phyloP scores from a whole-genome alignment of 2,113 vertebrate genomes.

The Chaetorhynchus papuensis region DNA sequence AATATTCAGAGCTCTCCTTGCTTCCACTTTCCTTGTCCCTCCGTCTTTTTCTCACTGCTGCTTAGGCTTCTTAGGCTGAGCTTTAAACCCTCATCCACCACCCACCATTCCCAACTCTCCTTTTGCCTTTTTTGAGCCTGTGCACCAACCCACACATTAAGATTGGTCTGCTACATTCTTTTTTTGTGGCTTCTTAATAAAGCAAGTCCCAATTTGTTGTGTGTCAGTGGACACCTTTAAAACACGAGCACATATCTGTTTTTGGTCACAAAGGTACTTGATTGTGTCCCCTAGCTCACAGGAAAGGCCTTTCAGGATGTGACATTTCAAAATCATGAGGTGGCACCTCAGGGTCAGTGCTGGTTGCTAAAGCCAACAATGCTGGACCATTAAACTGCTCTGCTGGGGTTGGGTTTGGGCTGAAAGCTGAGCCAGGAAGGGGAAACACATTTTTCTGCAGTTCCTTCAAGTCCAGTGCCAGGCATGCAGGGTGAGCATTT shows the following conservation, averaged over 20 bases:
- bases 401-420: neutral
- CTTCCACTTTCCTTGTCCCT: neutral
- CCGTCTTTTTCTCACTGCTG: neutral
- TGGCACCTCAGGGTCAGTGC: neutral
- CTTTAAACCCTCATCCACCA: neutral
- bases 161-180: neutral
- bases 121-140: neutral
- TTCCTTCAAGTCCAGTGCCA: neutral
- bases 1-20: neutral
- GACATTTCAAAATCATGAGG: neutral
- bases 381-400: neutral
- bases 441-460: rapidly evolving
- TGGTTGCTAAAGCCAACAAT: neutral
- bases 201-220: neutral
- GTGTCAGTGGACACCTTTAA: neutral
- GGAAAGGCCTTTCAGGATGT: neutral
- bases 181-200: neutral
- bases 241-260: rapidly evolving
- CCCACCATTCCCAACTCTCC: neutral
- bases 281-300: neutral
- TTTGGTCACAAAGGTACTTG: rapidly evolving
- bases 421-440: neutral
- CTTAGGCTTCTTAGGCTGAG: neutral
- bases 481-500: neutral
- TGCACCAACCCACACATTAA: neutral